Conservation (phyloP, 2,797 vertebrate genomes). For the Tapera naevia region DNA sequence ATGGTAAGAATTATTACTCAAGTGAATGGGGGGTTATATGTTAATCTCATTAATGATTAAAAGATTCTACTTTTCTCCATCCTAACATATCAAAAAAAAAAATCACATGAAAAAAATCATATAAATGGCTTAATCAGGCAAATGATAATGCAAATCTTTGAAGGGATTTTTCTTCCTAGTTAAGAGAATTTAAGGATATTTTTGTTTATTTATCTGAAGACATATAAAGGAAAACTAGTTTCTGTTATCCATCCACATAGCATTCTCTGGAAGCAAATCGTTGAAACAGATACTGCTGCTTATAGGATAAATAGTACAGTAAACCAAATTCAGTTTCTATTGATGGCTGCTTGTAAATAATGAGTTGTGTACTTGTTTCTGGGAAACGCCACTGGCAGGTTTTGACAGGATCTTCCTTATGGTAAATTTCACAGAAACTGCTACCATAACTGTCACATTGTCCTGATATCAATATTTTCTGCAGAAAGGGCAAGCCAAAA, state of each 20-base stretch:
- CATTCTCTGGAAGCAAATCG: background rate
- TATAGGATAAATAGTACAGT: background rate
- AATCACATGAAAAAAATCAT: background rate
- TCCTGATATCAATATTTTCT: background rate
- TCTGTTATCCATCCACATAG: background rate
- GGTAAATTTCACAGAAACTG: background rate
- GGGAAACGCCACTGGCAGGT: background rate
- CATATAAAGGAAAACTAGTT: background rate
- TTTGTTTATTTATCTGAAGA: background rate
- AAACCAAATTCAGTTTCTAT: background rate
- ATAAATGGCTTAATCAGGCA: conserved; percentile 14
- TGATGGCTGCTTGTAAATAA: background rate
- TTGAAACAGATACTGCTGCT: background rate
- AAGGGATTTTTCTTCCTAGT: background rate
- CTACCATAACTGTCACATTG: background rate
- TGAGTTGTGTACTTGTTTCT: background rate
- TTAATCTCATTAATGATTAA: conserved; percentile 70
- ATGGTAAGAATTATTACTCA: conserved; percentile 57
- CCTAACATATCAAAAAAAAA: conserved; percentile 45
- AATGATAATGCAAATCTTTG: background rate
- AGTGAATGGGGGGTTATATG: conserved; percentile 53
- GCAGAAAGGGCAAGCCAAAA: background rate
- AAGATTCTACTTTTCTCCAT: conserved; percentile 25
- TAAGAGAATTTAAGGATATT: background rate
- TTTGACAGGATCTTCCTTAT: background rate